Base-by-base conservation (phyloP, 2,797 vertebrate genomes). In the Leptodactylus fallax region DNA sequence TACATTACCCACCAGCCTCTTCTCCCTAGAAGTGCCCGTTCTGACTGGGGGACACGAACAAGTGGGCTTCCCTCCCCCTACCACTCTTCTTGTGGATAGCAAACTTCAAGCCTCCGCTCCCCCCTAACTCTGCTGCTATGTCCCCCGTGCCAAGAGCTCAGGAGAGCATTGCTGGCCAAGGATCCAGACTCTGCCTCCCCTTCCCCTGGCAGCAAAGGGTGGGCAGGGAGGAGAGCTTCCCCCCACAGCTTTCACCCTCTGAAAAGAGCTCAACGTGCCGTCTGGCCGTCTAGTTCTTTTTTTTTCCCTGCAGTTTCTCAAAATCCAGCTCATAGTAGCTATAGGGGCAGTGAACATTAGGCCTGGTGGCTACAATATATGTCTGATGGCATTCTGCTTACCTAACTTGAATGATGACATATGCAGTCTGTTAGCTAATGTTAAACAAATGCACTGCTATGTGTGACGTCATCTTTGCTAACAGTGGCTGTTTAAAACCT, bases 1-100 rank as follows among this genome's bases (percentile, higher is more conserved):
- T 89, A 83, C 88, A 74, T 89, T 87, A 89, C 88, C 88, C 88
- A 83, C 88, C 88, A 83, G 85, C 61, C 83, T 86, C 88, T 83
- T 82, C 84, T 78, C 83, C 87, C 87, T 71, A 89, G 84, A 78
- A 89, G 88, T 89, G 79, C 80, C 88, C n/a, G 88, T 55, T 78
- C 84, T 79, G 85, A 81, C 25, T 80, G 65, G 49, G 87, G 87
- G 77, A 88, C 76, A 88, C 55, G 87, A 88, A 85, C 77, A 80
- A 88, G 79, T 89, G 88, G 85, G 27, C 82, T 69, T 79, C 88
- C 85, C 74, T 79, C 88, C 85, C 84, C 88, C 85, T 83, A 89
- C 80, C 83, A 83, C 71, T 82, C 88, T 83, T 86, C 88, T 89
- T 83, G 85, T 72, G 80, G n/a, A 83, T 69, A 69, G 61, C 67